Conservation (phyloP, 2,888 invertebrate species). For the Pachycephus smyrnensis region DNA sequence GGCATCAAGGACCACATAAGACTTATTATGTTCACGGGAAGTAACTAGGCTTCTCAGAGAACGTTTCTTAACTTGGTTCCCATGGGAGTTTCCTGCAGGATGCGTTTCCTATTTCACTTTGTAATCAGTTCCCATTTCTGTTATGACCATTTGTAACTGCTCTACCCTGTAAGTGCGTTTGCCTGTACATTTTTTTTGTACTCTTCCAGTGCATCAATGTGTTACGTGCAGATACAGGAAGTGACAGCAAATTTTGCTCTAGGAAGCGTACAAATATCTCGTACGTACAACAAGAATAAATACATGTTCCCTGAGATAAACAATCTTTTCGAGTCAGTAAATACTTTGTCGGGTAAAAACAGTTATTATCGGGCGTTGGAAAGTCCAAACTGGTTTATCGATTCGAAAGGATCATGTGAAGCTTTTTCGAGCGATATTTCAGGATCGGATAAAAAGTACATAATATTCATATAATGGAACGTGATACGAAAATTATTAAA, state of each 20-base stretch:
- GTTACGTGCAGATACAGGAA: neutral
- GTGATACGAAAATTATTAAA: too few species aligned
- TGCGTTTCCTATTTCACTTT: neutral
- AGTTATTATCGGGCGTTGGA: neutral
- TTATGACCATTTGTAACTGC: neutral
- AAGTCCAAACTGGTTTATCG: neutral
- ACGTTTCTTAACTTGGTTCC: neutral
- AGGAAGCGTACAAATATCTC: neutral
- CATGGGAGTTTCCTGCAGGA: neutral
- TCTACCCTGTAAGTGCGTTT: neutral
- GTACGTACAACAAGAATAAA: neutral
- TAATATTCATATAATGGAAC: too few species aligned
- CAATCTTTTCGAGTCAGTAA: neutral
- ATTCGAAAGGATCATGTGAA: neutral
- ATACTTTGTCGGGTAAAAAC: neutral
- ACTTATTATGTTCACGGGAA: neutral
- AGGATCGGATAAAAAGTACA: neutral
- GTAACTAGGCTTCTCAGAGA: neutral
- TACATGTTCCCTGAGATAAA: neutral
- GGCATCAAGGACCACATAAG: neutral
- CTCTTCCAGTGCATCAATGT: neutral
- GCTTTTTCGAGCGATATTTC: neutral
- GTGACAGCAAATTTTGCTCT: neutral
- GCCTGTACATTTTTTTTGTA: neutral
- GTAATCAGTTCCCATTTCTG: neutral